Percentiles rank a stretch among this genome's conserved stretches.
phyloP scores from a whole-genome alignment of 2,113 vertebrate species.

The Mormyrus lacerda region DNA sequence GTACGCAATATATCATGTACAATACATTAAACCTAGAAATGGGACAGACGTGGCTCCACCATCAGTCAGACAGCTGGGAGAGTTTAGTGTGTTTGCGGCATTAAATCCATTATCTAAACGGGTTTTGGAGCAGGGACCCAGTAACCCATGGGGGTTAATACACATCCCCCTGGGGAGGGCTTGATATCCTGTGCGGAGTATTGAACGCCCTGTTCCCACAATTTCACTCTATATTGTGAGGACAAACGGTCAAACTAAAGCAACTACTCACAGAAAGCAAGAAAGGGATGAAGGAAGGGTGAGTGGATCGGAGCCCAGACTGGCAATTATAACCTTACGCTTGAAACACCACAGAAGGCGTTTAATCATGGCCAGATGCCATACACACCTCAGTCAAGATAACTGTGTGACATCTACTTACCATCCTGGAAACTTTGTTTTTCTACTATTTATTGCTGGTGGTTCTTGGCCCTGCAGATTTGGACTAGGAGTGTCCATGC shows the following conservation, averaged over 20 bases:
- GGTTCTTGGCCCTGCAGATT: not conserved
- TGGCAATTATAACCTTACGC: not conserved
- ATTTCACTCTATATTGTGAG: not conserved
- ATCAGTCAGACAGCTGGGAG: not conserved
- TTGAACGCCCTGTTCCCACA: not conserved
- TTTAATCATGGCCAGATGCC: not conserved
- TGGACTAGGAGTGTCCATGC: not conserved
- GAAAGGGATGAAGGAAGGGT: not conserved
- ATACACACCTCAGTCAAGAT: not conserved
- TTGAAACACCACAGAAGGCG: not conserved
- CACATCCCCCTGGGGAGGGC: no score
- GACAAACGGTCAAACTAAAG: not conserved
- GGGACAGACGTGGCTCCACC: not conserved
- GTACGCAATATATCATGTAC: not conserved
- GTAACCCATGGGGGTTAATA: not conserved
- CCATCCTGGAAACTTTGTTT: not conserved
- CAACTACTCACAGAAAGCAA: not conserved
- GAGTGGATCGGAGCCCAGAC: not conserved
- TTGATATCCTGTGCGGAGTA: not conserved
- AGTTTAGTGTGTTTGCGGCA: not conserved
- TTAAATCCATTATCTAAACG: constrained; percentile 13
- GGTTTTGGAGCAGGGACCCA: not conserved
- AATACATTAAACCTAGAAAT: constrained; percentile 14
- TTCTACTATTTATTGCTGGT: not conserved
- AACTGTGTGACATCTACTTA: not conserved